Evolutionary conservation across 2,888 invertebrate species (phyloP).

Genomic region (Taphrorychus bicolor): DNA sequence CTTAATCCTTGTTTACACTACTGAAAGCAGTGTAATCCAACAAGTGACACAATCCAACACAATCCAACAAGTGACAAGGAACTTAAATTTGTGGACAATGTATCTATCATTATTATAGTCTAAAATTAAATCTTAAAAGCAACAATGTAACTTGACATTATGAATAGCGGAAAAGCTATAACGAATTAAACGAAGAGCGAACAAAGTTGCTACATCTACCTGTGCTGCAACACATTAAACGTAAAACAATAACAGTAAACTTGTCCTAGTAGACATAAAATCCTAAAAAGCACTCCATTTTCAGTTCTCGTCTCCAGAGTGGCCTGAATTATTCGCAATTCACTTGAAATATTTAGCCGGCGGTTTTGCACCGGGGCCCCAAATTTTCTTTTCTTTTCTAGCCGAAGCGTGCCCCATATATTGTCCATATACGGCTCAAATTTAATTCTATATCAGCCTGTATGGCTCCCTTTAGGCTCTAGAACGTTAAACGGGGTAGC

Average conservation of each 20-base stretch:
- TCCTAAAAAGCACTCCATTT: slow-evolving; percentile 6
- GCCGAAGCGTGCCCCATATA: background rate
- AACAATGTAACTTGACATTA: no score
- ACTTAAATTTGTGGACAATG: no score
- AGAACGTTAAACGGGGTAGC: background rate
- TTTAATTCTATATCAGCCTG: background rate
- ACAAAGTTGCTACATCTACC: no score
- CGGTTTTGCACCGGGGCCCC: slow-evolving; percentile 11
- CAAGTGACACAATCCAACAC: no score
- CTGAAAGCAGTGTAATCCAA: no score
- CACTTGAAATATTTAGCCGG: slow-evolving; percentile 15
- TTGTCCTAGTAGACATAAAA: slow-evolving; percentile 6
- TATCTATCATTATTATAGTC: no score
- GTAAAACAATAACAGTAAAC: slow-evolving; percentile 11
- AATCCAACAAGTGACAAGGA: no score
- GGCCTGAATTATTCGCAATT: slow-evolving; percentile 12
- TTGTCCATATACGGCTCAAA: slow-evolving; percentile 8
- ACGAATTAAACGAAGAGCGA: no score
- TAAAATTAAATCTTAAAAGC: no score
- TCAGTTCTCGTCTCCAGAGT: background rate
- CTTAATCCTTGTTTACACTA: no score
- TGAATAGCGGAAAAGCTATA: no score
- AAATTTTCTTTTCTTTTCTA: slow-evolving; percentile 2
- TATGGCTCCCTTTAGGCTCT: slow-evolving; percentile 7
- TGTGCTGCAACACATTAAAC: background rate